phyloP scores from a whole-genome alignment of 2,113 vertebrate genomes.

The Micronycteris hirsuta region DNA sequence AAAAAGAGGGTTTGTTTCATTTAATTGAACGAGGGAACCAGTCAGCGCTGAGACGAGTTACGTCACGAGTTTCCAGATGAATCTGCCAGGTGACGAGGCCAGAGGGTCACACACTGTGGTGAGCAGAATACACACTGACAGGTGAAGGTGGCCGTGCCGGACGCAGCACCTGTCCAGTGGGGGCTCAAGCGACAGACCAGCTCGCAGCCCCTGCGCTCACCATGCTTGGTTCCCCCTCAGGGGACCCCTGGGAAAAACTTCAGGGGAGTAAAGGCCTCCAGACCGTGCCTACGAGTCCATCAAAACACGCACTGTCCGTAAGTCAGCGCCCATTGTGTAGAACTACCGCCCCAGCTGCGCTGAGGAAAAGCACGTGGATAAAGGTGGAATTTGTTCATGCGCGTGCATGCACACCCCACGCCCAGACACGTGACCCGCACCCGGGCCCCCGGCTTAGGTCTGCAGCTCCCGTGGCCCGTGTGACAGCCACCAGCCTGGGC shows the following conservation, averaged over 20 bases:
- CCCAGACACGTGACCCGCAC: neutral
- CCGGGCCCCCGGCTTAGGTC: too few relatives aligned
- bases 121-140: fast-evolving
- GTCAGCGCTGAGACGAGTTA: too few relatives aligned
- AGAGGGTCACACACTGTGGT: fast-evolving
- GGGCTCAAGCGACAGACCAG: neutral
- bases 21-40: fast-evolving
- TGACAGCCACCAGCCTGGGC: neutral
- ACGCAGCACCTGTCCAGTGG: fast-evolving
- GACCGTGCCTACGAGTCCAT: fast-evolving
- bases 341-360: too few relatives aligned
- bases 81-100: too few relatives aligned
- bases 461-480: neutral
- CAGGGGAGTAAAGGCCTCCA: neutral
- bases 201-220: too few relatives aligned
- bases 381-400: neutral
- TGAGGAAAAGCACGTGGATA: neutral
- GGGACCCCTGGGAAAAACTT: neutral
- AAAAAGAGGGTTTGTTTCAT: neutral
- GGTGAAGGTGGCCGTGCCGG: fast-evolving
- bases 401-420: neutral
- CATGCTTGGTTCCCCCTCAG: fast-evolving
- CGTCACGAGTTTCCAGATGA: neutral
- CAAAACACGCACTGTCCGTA: neutral
- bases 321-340: neutral